Conservation (phyloP, 2,113 vertebrate species). For the Muntiacus reevesi region DNA sequence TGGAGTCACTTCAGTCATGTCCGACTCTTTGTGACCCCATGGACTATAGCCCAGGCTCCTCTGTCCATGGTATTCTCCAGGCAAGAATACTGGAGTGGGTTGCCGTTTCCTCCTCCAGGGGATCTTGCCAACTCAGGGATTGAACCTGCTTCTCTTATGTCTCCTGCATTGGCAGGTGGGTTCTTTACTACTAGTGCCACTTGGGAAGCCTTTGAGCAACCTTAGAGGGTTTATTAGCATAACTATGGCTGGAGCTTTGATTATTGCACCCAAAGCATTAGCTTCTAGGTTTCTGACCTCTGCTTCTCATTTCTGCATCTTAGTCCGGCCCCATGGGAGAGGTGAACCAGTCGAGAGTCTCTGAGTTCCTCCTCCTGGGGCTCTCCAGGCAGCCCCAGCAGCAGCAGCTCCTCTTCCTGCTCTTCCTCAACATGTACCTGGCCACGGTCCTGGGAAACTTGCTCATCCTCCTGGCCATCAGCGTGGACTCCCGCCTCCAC, state of each 20-base stretch:
- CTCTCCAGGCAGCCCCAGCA: constrained; percentile 54
- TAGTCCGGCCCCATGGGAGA: neutral
- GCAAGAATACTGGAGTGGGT: neutral
- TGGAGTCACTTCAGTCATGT: neutral
- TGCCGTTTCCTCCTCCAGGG: neutral
- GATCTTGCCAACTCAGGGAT: neutral
- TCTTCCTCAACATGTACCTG: constrained; percentile 69
- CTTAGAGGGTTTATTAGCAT: neutral
- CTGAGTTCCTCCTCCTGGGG: constrained; percentile 56
- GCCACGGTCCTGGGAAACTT: constrained; percentile 57
- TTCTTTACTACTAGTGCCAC: neutral
- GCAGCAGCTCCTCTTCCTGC: constrained; percentile 51
- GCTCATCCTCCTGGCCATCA: constrained; percentile 29
- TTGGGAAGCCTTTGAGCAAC: neutral
- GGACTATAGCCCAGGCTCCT: neutral
- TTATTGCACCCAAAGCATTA: neutral
- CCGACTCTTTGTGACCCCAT: neutral
- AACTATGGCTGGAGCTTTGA: neutral
- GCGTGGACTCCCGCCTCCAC: constrained; percentile 21
- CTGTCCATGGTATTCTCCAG: neutral
- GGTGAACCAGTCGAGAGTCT: neutral
- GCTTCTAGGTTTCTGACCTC: neutral
- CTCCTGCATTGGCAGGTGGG: neutral
- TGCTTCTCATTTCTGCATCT: neutral
- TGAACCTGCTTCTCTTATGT: neutral